A percentile compares a stretch with the other conserved stretches of the same genome.
phyloP scores from a whole-genome alignment of 1,140 invertebrate species.

The Danaus melanippus region DNA sequence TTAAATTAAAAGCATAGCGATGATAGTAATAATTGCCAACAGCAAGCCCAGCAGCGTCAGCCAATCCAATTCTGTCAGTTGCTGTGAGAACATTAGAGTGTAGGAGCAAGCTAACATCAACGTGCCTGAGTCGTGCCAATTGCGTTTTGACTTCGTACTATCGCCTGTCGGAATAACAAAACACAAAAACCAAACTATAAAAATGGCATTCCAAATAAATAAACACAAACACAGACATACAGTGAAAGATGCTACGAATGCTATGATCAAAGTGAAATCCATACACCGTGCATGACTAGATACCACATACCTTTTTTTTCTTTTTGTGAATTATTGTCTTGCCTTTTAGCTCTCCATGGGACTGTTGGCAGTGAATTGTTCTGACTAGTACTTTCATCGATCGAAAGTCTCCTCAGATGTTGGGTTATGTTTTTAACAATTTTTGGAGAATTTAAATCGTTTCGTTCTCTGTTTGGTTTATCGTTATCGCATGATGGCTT shows the following conservation, averaged over 20 bases:
- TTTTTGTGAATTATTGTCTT: slow-evolving; percentile 57
- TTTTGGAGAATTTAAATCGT: slow-evolving; percentile 63
- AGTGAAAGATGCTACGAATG: slow-evolving; percentile 40
- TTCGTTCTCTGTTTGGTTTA: slow-evolving; percentile 31
- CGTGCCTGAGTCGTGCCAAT: slow-evolving; percentile 73
- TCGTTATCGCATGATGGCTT: slow-evolving; percentile 29
- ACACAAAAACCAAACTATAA: slow-evolving; percentile 35
- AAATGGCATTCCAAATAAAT: slow-evolving; percentile 22
- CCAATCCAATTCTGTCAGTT: slow-evolving; percentile 77
- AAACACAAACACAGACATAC: slow-evolving; percentile 28
- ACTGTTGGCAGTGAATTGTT: slow-evolving; percentile 56
- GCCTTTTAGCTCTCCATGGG: slow-evolving; percentile 58
- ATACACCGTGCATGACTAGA: slow-evolving; percentile 65
- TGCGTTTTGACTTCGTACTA: slow-evolving; percentile 61
- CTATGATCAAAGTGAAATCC: slow-evolving; percentile 62
- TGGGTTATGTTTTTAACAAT: slow-evolving; percentile 67
- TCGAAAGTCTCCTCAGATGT: slow-evolving; percentile 56
- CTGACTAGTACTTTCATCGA: slow-evolving; percentile 58
- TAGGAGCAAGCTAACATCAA: slow-evolving; percentile 77
- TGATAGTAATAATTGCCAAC: slow-evolving; percentile 78
- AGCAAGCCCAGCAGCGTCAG: slow-evolving; percentile 78
- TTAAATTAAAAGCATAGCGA: slow-evolving; percentile 75
- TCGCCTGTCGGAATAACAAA: slow-evolving; percentile 56
- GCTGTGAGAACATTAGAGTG: slow-evolving; percentile 76
- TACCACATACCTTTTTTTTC: slow-evolving; percentile 63